Percentiles rank a stretch among this genome's conserved stretches.
Conservation (phyloP, 2,888 invertebrate species). For the Drosophila affinis region DNA sequence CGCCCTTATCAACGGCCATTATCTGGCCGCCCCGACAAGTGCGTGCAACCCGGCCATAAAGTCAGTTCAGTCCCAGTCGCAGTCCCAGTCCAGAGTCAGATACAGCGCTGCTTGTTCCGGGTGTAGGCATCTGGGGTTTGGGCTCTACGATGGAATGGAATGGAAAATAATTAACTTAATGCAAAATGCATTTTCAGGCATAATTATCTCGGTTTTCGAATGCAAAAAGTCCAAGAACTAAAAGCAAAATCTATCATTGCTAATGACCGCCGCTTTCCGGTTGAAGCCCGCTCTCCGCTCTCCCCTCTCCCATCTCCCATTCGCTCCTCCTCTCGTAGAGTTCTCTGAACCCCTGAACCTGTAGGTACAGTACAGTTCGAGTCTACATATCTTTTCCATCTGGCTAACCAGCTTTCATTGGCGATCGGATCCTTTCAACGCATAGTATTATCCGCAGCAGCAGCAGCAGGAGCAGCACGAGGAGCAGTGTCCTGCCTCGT, state of each 20-base stretch:
- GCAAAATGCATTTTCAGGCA: conserved; percentile 67
- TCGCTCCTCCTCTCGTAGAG: neutral
- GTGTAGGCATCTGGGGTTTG: conserved; percentile 18
- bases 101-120: conserved; percentile 19
- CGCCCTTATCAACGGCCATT: conserved; percentile 53
- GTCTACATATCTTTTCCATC: conserved; percentile 23
- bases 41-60: conserved; percentile 70
- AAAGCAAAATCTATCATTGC: conserved; percentile 44
- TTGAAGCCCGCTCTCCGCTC: neutral
- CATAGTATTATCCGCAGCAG: conserved; percentile 33
- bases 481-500: conserved; percentile 24
- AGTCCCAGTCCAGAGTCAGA: conserved; percentile 6
- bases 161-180: conserved; percentile 74
- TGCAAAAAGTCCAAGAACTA: conserved; percentile 9
- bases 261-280: conserved; percentile 14
- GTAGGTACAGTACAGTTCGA: neutral
- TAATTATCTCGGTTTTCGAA: conserved; percentile 36
- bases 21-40: conserved; percentile 55
- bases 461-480: too few relatives aligned
- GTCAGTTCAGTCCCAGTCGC: conserved; percentile 30
- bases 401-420: conserved; percentile 32
- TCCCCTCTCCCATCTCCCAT: neutral
- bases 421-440: conserved; percentile 37
- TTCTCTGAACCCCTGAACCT: neutral
- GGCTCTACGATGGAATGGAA: conserved; percentile 36